These are phyloP conservation scores for Cremastinae sp. DNA, from an alignment of 2,888 invertebrate species.

Conservation along the genomic window DNA sequence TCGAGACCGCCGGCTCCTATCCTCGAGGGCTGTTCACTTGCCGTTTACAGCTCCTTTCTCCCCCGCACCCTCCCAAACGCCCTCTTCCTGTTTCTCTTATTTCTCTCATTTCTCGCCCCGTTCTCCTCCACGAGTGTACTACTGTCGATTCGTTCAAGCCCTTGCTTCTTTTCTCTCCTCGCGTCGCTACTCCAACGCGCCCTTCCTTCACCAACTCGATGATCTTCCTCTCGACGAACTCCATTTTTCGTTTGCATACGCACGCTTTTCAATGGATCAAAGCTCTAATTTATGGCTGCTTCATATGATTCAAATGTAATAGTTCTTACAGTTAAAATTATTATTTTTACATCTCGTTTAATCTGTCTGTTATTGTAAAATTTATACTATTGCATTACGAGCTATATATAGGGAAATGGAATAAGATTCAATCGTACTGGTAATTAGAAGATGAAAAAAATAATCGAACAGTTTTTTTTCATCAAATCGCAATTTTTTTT, in stretches of 20 bases:
- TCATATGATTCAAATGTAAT: not conserved
- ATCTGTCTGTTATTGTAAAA: too few relatives aligned
- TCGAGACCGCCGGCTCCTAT: slow-evolving; percentile 62
- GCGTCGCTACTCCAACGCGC: slow-evolving; percentile 42
- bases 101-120: slow-evolving; percentile 46
- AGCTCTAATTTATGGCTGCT: too few relatives aligned
- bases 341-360: too few relatives aligned
- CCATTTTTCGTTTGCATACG: not conserved
- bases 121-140: slow-evolving; percentile 31
- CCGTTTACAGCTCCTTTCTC: slow-evolving; percentile 74
- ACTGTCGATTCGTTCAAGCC: slow-evolving; percentile 71
- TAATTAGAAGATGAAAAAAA: too few relatives aligned
- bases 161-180: slow-evolving; percentile 61
- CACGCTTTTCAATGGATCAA: slow-evolving; percentile 12
- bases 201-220: slow-evolving; percentile 36
- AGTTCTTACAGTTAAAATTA: too few relatives aligned
- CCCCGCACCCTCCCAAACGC: slow-evolving; percentile 31
- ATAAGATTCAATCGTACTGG: too few relatives aligned
- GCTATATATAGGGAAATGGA: too few relatives aligned
- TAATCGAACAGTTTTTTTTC: too few relatives aligned
- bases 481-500: too few relatives aligned
- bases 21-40: slow-evolving; percentile 79
- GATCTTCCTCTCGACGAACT: not conserved
- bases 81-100: slow-evolving; percentile 49
- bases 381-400: too few relatives aligned